Evolutionary conservation across 2,113 vertebrate genomes (phyloP).

Genomic region (Drymodes brunneopygia): DNA sequence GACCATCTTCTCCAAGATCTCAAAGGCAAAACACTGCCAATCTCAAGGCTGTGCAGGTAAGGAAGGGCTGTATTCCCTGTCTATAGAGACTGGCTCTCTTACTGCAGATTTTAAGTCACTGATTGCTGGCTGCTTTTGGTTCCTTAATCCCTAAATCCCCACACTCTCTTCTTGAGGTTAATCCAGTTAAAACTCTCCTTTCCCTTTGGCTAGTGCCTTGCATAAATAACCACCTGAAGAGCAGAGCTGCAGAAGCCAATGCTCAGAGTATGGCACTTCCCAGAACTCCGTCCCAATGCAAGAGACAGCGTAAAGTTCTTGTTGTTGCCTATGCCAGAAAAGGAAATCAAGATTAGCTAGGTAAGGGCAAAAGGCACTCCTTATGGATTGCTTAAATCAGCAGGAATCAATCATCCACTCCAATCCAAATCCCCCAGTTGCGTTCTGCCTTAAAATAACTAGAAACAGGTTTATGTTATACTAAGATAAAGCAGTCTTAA

Average conservation of each 20-base stretch:
- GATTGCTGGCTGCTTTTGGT: slow-evolving; percentile 35
- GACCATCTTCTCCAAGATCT: not conserved
- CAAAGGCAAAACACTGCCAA: not conserved
- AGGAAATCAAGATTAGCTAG: slow-evolving; percentile 14
- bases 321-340: not conserved
- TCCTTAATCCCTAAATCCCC: slow-evolving; percentile 62
- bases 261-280: not conserved
- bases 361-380: slow-evolving; percentile 4
- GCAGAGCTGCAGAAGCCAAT: not conserved
- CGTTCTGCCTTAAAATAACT: slow-evolving; percentile 46
- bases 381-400: not conserved
- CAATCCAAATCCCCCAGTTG: slow-evolving; percentile 11
- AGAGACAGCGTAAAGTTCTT: not conserved
- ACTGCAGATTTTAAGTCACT: not conserved
- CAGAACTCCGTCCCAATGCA: not conserved
- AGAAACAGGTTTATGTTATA: slow-evolving; percentile 40
- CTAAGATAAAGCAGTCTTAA: slow-evolving; percentile 51
- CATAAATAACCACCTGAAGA: slow-evolving; percentile 29
- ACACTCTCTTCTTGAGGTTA: slow-evolving; percentile 53
- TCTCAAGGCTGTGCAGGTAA: not conserved
- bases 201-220: not conserved
- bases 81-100: not conserved
- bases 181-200: slow-evolving; percentile 65
- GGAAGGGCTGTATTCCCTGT: not conserved
- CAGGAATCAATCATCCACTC: slow-evolving; percentile 43